phyloP scores from a whole-genome alignment of 53 echinoderm and acorn worm species.

The Antedon mediterranea region DNA sequence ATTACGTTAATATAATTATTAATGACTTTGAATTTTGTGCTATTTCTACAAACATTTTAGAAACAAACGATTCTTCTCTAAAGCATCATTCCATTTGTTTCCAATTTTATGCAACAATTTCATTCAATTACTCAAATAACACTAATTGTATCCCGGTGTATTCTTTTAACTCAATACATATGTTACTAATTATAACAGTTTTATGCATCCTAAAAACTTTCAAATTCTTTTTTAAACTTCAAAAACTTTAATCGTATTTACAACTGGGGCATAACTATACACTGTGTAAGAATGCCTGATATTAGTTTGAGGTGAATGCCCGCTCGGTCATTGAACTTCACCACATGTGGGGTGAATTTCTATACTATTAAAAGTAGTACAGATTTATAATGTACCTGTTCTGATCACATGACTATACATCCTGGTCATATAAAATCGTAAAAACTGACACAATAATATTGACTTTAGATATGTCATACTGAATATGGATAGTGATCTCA shows the following conservation, averaged over 20 bases:
- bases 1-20: too few species aligned
- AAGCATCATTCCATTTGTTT: not conserved
- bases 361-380: too few species aligned
- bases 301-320: not conserved
- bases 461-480: too few species aligned
- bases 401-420: too few species aligned
- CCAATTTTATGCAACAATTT: not conserved
- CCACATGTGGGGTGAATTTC: not conserved
- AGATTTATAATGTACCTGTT: too few species aligned
- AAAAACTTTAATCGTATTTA: not conserved
- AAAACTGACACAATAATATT: too few species aligned
- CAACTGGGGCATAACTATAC: not conserved
- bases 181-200: not conserved
- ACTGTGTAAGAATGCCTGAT: not conserved
- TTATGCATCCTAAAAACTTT: not conserved
- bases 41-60: too few species aligned
- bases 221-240: not conserved
- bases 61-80: not conserved
- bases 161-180: not conserved
- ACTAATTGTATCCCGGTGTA: not conserved
- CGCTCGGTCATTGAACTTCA: not conserved
- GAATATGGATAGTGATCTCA: too few species aligned
- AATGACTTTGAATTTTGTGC: too few species aligned
- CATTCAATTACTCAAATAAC: not conserved
- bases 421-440: too few species aligned